Evolutionary conservation across 2,888 invertebrate species (phyloP), one percentile per base, ranked within the genome.

Genomic region (Synanthedon tipuliformis): DNA sequence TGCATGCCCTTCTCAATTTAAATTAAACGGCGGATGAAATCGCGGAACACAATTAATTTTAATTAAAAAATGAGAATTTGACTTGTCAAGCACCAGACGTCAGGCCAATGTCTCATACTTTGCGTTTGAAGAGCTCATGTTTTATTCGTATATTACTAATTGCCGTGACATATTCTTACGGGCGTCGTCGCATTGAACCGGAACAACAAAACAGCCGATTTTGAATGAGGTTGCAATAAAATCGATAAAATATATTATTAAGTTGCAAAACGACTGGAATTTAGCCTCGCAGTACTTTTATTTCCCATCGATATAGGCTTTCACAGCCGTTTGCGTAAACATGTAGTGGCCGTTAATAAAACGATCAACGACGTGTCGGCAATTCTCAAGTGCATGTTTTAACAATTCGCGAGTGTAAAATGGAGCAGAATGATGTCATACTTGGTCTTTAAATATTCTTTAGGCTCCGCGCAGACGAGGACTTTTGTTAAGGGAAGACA

Each of bases 121-220:
- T 45, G 60, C 59, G 61, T 63, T 61, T 60, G 59, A 57, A 58
- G 59, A 61, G 55, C 68, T 63, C 63, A 68, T 67, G 63, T 61
- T 60, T 66, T 57, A 67, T 69, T 66, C 64, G 52, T 56, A 50
- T 52, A 41, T 53, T 54, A 48, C n/a, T 61, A 64, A 65, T 66
- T 59, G 58, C 40, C 55, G 54, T 62, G 57, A 61, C 56, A 58
- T 55, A 51, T 45, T 45, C 45, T 13, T 15, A 12, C 45, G 45
- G 45, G 45, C 45, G 45, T 45, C 45, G 45, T 45, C 45, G 45
- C 45, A 45, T 45, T 45, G 45, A 45, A 45, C n/a, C 45, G 45
- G n/a, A 45, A 45, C 45, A 45, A 45, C n/a, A 12, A 45, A 13
- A 5, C 45, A 45, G 45, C 45, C n/a, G 45, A 45, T 45, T 45